Percentiles rank a stretch among this genome's conserved stretches.
Evolutionary conservation across 2,797 vertebrate genomes (phyloP).

Genomic region (Periparus ater): DNA sequence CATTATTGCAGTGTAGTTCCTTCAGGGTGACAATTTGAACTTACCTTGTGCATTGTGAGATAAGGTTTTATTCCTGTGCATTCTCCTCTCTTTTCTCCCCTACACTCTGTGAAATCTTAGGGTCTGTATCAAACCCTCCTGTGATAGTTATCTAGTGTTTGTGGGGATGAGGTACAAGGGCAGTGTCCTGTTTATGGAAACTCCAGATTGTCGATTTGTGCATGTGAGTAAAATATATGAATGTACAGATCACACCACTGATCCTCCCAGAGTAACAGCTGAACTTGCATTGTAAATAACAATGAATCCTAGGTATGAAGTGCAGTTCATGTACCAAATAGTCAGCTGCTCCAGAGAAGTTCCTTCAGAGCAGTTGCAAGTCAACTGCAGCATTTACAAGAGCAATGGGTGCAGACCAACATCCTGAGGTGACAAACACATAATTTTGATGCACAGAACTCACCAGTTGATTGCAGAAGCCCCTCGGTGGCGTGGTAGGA

Average conservation of each 20-base stretch:
- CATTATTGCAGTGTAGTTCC: background rate
- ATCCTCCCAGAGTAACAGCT: background rate
- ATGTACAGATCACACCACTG: background rate
- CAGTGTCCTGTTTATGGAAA: background rate
- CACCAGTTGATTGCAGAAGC: conserved; percentile 91
- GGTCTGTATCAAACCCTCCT: background rate
- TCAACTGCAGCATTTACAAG: background rate
- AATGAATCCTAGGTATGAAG: background rate
- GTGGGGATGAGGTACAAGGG: background rate
- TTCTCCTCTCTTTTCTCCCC: background rate
- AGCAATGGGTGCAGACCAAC: background rate
- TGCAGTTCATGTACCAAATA: background rate
- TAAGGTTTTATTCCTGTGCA: background rate
- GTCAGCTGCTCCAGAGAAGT: conserved; percentile 7
- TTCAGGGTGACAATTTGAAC: background rate
- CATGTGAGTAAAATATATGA: background rate
- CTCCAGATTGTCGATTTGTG: rapidly evolving
- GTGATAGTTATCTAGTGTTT: background rate
- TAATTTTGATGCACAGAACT: background rate
- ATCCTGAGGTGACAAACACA: rapidly evolving
- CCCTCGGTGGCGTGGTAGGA: conserved; percentile 86
- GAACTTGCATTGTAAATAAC: background rate
- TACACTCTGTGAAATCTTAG: background rate
- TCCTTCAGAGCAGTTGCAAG: background rate
- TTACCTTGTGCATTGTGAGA: background rate